phyloP scores from a whole-genome alignment of 2,797 vertebrate genomes.

The Salarias fasciatus region DNA sequence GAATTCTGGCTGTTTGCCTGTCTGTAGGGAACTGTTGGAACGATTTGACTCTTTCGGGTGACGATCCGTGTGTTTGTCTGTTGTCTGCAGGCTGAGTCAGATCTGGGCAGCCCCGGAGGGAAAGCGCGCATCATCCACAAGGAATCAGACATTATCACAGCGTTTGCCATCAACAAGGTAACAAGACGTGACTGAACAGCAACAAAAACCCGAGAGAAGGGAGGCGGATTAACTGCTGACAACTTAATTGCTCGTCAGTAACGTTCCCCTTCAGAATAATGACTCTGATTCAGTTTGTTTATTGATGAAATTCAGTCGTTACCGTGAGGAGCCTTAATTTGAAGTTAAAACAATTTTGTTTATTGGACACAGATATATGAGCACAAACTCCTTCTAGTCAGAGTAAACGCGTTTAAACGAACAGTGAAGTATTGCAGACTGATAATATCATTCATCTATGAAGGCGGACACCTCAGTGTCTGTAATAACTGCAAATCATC shows the following conservation, averaged over 20 bases:
- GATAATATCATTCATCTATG: too few relatives aligned
- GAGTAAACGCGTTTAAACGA: too few relatives aligned
- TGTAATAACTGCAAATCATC: too few relatives aligned
- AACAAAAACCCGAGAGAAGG: neutral
- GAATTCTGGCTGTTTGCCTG: constrained; percentile 48
- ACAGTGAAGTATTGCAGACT: too few relatives aligned
- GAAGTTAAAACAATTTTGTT: too few relatives aligned
- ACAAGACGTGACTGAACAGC: constrained; percentile 26
- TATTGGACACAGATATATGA: too few relatives aligned
- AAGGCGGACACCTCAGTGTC: too few relatives aligned
- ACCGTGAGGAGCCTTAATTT: too few relatives aligned
- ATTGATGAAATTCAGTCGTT: too few relatives aligned
- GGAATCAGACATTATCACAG: constrained; percentile 98
- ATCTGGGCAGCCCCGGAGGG: constrained; percentile 84
- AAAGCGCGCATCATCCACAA: constrained; percentile 98
- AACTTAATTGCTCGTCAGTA: neutral
- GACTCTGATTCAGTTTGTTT: neutral
- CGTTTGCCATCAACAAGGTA: constrained; percentile 99
- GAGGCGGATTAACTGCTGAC: neutral
- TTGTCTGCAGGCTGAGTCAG: constrained; percentile 86
- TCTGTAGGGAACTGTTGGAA: constrained; percentile 21
- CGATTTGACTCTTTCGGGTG: constrained; percentile 23
- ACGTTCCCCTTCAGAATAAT: neutral
- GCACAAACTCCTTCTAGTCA: too few relatives aligned
- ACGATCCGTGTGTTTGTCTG: constrained; percentile 14